Conservation (phyloP, 1,140 invertebrate genomes). For the Globodera rostochiensis region DNA sequence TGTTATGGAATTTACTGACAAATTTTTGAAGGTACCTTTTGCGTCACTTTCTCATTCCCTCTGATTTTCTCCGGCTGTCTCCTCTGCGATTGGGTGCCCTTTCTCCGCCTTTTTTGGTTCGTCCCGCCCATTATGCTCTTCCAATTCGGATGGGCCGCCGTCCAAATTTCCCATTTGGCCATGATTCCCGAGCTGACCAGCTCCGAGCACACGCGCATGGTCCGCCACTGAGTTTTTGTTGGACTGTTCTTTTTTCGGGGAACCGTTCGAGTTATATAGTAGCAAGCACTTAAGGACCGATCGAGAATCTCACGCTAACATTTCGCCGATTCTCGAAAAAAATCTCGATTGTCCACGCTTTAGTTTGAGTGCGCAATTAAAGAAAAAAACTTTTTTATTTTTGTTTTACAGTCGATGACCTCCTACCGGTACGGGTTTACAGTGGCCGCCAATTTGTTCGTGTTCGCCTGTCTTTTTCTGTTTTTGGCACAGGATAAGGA, state of each 20-base stretch:
- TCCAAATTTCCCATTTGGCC: constrained; percentile 87
- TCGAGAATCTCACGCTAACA: too few relatives aligned
- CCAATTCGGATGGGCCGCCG: constrained; percentile 92
- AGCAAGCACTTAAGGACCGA: too few relatives aligned
- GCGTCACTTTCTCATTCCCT: constrained; percentile 80
- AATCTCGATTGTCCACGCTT: not conserved
- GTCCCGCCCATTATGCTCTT: constrained; percentile 86
- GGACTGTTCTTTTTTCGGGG: too few relatives aligned
- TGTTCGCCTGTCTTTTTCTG: constrained; percentile 52
- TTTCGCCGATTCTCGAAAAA: too few relatives aligned
- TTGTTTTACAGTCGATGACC: constrained; percentile 22
- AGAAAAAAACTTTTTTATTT: not conserved
- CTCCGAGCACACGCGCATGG: constrained; percentile 38
- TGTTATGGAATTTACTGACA: not conserved
- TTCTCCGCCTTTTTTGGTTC: constrained; percentile 83
- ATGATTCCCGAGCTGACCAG: constrained; percentile 74
- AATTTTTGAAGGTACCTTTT: constrained; percentile 73
- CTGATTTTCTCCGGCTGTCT: constrained; percentile 86
- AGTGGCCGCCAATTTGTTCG: constrained; percentile 59
- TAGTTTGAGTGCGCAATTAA: constrained; percentile 48
- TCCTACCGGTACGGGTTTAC: constrained; percentile 57
- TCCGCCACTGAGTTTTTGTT: not conserved
- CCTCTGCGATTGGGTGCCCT: constrained; percentile 71
- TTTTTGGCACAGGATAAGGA: constrained; percentile 40
- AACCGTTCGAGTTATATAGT: too few relatives aligned